Base-by-base conservation (phyloP, 1,140 invertebrate genomes). In the Leptoteleia sp. region DNA sequence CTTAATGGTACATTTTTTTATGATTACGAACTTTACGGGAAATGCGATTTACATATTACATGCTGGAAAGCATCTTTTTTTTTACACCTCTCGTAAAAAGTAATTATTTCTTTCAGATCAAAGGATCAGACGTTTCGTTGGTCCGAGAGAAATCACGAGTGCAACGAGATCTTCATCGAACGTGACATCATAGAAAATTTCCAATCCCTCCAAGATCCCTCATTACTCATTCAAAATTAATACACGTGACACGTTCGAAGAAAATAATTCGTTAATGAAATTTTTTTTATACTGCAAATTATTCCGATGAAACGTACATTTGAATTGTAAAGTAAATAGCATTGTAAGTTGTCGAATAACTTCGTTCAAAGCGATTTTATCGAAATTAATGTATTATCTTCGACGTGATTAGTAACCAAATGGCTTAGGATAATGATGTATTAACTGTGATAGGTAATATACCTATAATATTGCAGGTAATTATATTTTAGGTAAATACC, bases 91-190 rank as follows among this genome's bases (percentile, higher is more conserved):
- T 7, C 12, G 19, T 38, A 54, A 48, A 62, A 50, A 25, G 16
- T 40, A 27, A 50, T 64, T 7, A 40, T 12, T 64, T 64, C 45
- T 64, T 64, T 33, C 61, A 64, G 61, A 64, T 52, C 61, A 52
- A 42, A 64, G 61, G 25, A 31, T 42, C 45, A 42, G 15, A 50
- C 19, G 33, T 29, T 50, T 48, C 19, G n/a, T 50, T 11, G 33
- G 15, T 27, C 12, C 7, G n/a, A 16, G 33, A 40, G n/a, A 42
- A 64, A 33, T 50, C 45, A 42, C 12, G 12, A 8, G 33, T 3
- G 29, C 17, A 62, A 50, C 17, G 29, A 40, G 13, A 50, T 48
- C 33, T 27, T 62, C 29, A 12, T 48, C 31, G 29, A 52, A 50
- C 25, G 61, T 42, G 45, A 64, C 61, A 50, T 1, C 61, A n/a